Conservation (phyloP, 2,113 vertebrate species). For the Tinamus guttatus region DNA sequence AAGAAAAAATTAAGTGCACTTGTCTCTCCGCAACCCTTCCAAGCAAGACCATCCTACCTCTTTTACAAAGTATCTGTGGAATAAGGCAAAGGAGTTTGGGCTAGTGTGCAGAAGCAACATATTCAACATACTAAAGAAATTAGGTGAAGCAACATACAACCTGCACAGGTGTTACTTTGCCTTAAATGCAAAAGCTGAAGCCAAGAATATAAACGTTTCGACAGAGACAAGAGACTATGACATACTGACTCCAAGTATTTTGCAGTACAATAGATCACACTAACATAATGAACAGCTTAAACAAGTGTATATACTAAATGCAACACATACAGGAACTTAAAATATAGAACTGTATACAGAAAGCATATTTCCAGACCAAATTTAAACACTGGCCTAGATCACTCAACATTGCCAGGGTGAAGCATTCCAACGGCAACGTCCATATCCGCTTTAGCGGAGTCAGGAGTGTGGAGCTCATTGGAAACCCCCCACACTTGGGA, state of each 20-base stretch:
- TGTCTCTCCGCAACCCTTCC: background rate
- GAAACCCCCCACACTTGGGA: background rate
- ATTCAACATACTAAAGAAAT: conserved; percentile 18
- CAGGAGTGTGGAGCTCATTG: background rate
- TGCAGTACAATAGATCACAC: background rate
- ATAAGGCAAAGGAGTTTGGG: background rate
- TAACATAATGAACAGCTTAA: background rate
- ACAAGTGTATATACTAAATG: background rate
- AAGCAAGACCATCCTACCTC: background rate
- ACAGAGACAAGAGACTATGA: background rate
- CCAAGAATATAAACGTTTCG: background rate
- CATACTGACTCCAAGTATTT: conserved; percentile 24
- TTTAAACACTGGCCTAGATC: background rate
- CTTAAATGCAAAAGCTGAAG: conserved; percentile 10
- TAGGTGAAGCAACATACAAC: background rate
- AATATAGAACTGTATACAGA: background rate
- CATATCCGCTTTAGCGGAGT: background rate
- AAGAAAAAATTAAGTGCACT: background rate
- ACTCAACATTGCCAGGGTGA: background rate
- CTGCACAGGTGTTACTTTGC: conserved; percentile 11
- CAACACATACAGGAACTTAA: background rate
- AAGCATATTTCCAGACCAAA: background rate
- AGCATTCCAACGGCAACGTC: background rate
- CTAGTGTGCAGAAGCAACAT: background rate
- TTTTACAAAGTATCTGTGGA: conserved; percentile 1